These are phyloP conservation scores for Meloidogyne chitwoodi DNA, from an alignment of 1,140 invertebrate genomes.

Conservation along the genomic window DNA sequence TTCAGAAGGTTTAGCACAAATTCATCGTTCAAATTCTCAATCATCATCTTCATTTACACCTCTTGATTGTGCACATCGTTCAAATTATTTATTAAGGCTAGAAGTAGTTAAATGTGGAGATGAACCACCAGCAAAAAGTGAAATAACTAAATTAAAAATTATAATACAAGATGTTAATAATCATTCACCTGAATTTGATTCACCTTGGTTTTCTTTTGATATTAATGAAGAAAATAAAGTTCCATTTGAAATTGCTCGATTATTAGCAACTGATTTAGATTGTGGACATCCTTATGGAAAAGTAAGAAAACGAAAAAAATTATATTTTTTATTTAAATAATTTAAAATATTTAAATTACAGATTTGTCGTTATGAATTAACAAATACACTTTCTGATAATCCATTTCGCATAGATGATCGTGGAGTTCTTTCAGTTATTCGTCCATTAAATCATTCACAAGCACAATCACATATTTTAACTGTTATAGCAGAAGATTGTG, in stretches of 20 bases:
- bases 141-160: conserved; percentile 50
- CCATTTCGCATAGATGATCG: conserved; percentile 55
- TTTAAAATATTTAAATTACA: not conserved
- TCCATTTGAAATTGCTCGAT: conserved; percentile 44
- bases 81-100: conserved; percentile 40
- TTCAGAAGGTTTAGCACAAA: conserved; percentile 46
- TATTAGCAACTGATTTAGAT: conserved; percentile 50
- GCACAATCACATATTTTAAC: conserved; percentile 57
- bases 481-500: conserved; percentile 57
- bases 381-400: conserved; percentile 53
- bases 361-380: conserved; percentile 57
- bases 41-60: conserved; percentile 24
- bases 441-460: conserved; percentile 49
- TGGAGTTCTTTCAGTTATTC: conserved; percentile 49
- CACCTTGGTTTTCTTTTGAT: conserved; percentile 58
- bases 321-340: not conserved
- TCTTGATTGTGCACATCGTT: conserved; percentile 48
- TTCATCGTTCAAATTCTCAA: conserved; percentile 21
- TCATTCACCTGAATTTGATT: conserved; percentile 57
- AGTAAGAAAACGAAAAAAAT: conserved; percentile 14
- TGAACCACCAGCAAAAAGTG: conserved; percentile 28
- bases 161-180: conserved; percentile 59
- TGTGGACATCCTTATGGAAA: conserved; percentile 59
- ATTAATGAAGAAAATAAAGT: conserved; percentile 45
- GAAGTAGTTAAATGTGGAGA: conserved; percentile 54